Evolutionary conservation across 2,113 vertebrate genomes (phyloP).

Genomic region (Tetrao urogallus): DNA sequence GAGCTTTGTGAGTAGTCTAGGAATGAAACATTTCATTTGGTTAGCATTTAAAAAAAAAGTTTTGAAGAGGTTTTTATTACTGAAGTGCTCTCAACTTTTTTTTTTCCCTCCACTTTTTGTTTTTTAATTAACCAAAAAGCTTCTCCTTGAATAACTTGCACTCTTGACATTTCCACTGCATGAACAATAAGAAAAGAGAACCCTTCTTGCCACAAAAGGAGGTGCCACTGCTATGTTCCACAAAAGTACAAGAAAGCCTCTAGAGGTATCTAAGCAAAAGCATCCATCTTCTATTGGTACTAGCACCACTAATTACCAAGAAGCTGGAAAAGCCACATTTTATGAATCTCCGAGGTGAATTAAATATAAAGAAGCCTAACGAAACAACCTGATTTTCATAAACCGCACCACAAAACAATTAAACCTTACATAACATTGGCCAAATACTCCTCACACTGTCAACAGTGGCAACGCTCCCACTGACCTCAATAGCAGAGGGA

Average conservation of each 20-base stretch:
- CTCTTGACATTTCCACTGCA: background rate
- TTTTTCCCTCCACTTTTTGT: background rate
- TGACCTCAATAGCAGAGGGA: background rate
- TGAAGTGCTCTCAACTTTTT: background rate
- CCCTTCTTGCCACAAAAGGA: too few species aligned
- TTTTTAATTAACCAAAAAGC: constrained; percentile 4
- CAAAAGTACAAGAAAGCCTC: background rate
- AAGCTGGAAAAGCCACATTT: background rate
- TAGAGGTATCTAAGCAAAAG: background rate
- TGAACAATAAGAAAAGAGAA: background rate
- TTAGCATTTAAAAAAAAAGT: background rate
- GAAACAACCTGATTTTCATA: background rate
- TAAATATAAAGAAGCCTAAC: background rate
- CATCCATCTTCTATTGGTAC: background rate
- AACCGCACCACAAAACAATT: background rate
- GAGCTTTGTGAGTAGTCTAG: constrained; percentile 14
- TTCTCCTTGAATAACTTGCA: background rate
- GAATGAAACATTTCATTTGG: constrained; percentile 6
- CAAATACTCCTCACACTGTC: background rate
- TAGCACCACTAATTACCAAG: background rate
- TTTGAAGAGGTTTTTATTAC: constrained; percentile 10
- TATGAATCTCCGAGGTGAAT: background rate
- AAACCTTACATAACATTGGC: background rate
- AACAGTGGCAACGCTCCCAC: background rate
- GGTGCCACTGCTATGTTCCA: background rate